A percentile compares a stretch with the other conserved stretches of the same genome.
Conservation (phyloP, 2,797 vertebrate species). For the Cyprinodon diabolis region DNA sequence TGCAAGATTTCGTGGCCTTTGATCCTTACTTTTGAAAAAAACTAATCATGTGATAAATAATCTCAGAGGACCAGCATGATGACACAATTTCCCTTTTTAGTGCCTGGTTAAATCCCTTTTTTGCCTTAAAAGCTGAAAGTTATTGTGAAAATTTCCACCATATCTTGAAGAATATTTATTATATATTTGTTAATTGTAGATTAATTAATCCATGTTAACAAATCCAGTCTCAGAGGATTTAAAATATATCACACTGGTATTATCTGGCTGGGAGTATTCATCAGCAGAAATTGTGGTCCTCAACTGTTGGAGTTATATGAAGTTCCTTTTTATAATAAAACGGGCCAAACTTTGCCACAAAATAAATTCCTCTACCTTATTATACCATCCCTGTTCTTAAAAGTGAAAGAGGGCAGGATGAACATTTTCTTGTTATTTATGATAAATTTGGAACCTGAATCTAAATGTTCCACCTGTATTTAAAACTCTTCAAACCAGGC, state of each 20-base stretch:
- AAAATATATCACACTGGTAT: neutral
- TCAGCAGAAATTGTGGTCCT: too few species aligned
- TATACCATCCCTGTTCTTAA: too few species aligned
- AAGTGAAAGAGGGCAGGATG: too few species aligned
- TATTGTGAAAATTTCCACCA: neutral
- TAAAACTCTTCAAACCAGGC: too few species aligned
- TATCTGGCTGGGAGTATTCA: too few species aligned
- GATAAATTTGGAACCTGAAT: too few species aligned
- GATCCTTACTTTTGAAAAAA: constrained; percentile 15
- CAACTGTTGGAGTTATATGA: too few species aligned
- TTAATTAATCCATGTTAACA: neutral
- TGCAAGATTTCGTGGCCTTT: constrained; percentile 25
- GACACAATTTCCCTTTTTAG: neutral
- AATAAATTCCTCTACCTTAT: too few species aligned
- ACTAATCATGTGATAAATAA: neutral
- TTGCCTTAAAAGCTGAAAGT: neutral
- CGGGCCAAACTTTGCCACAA: too few species aligned
- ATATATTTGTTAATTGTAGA: neutral
- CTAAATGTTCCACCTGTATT: too few species aligned
- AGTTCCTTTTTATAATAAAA: too few species aligned
- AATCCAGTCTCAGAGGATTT: neutral
- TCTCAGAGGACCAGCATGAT: neutral
- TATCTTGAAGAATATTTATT: neutral
- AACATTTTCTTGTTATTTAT: too few species aligned
- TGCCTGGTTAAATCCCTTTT: neutral